Evolutionary conservation across 2,113 vertebrate species (phyloP).

Genomic region (Entomyzon cyanotis): DNA sequence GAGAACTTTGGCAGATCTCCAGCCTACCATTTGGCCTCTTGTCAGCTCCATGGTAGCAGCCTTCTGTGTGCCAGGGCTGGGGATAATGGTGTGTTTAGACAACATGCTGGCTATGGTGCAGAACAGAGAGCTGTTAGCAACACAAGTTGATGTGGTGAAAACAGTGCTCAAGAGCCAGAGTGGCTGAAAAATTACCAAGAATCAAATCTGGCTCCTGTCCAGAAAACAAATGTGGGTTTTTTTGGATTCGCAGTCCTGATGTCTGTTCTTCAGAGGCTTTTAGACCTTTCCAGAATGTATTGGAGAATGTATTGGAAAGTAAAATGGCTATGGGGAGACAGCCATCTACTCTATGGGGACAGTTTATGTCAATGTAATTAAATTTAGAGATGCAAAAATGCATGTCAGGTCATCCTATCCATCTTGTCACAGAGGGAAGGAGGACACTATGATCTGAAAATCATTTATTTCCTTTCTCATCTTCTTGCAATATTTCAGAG

Average conservation of each 20-base stretch:
- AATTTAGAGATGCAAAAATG: not conserved
- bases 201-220: slow-evolving; percentile 2
- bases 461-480: not conserved
- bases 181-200: slow-evolving; percentile 38
- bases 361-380: not conserved
- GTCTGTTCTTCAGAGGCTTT: not conserved
- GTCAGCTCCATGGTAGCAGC: slow-evolving; percentile 64
- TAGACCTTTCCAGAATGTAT: not conserved
- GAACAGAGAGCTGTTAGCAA: slow-evolving; percentile 37
- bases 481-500: not conserved
- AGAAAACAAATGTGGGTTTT: slow-evolving; percentile 9
- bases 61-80: not conserved
- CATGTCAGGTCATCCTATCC: not conserved
- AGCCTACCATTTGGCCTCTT: slow-evolving; percentile 62
- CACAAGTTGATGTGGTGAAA: slow-evolving; percentile 51
- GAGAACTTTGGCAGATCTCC: slow-evolving; percentile 63
- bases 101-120: slow-evolving; percentile 57
- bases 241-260: not conserved
- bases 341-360: not conserved
- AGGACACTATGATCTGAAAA: not conserved
- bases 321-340: not conserved
- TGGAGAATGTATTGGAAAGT: not conserved
- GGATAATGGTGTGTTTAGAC: slow-evolving; percentile 65
- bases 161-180: slow-evolving; percentile 21
- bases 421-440: not conserved